Base-by-base conservation (phyloP, 2,797 vertebrate species). In the Sitta carolinensis region DNA sequence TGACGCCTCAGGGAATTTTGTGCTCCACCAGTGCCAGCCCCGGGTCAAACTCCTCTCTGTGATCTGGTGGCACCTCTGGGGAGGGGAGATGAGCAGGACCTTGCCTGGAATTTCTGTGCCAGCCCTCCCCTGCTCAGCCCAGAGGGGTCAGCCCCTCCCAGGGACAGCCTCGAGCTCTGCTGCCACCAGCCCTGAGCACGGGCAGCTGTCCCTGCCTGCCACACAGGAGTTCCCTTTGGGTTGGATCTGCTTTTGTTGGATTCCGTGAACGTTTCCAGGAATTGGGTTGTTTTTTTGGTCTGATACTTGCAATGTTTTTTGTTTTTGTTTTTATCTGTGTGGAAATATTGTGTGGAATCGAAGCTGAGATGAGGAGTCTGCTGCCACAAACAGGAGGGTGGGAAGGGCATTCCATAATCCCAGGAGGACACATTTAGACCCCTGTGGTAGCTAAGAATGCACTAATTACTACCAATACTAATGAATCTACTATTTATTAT, bases 211-310 rank as follows among this genome's bases (percentile, higher is more conserved):
- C 79, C 38, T 22, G 0, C 75, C 69, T 80, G 85, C 91, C 77
- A 50, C 81, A 42, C 55, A 29, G 77, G 14, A 61, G 83, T 29
- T 20, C 3, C 79, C 91, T 95, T 90, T 73, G 72, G 77, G 72
- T 57, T 90, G 93, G 95, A 89, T 79, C 38, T 93, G 79, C 91
- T 96, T 96, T 85, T 95, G 87, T 95, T 88, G 96, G 84, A 38
- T 62, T 93, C 92, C 87, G 81, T 97, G 95, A 97, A 95, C 70
- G 94, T 97, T 96, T 97, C 90, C 95, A 95, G 95, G 52, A 94
- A 84, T 83, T 89, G 27, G 43, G 16, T 85, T 82, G 32, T 54
- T 52, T 30, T 54, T 57, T 42, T 63, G 54, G 58, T 91, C 82
- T 63, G 51, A 78, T 69, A 64, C 40, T 95, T 83, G 85, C 94